Base-by-base conservation (phyloP, 2,888 invertebrate species). In the Hyppa rectilinea region DNA sequence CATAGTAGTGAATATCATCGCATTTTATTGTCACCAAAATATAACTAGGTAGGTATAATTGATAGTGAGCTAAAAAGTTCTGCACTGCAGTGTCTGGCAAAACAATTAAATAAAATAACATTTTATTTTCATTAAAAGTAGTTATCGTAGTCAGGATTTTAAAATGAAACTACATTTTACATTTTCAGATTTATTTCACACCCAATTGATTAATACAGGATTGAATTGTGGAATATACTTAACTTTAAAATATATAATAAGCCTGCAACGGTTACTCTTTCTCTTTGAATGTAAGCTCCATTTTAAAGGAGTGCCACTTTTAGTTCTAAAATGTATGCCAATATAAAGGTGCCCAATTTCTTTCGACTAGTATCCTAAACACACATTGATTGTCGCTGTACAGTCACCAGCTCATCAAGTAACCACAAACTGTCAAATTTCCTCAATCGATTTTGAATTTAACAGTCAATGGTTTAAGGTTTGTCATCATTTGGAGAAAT, bases 121-220 rank as follows among this genome's bases (percentile, higher is more conserved):
- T 45, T 5, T 34, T 36, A 14, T 55, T 29, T 29, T 31, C 2
- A 43, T 10, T 26, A 55, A 1, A 38, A 31, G n/a, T 66, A 1
- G 23, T 17, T 20, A 29, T 14, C n/a, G 10, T 45, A 31, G 31
- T n/a, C 29, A 47, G 43, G 52, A 45, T 58, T 53, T 38, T 0
- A n/a, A 73, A 81, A 77, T 77, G 0, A 81, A 83, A 83, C 68
- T 14, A 80, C 20, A 45, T 55, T 68, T 69, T 38, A 45, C 14
- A 71, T 71, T 65, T 66, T 63, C n/a, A 56, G 1, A 26, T 81
- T 81, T 83, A 73, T 77, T 83, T 49, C 45, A 73, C 70, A 81
- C 40, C 20, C 6, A 63, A 14, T 59, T 36, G 3, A 20, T 45
- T 40, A 14, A 47, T 55, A 61, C 43, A 61, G 60, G 59, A 40